A percentile compares a stretch with the other conserved stretches of the same genome.
Evolutionary conservation across 2,797 vertebrate species (phyloP).

Genomic region (Taeniopygia guttata): DNA sequence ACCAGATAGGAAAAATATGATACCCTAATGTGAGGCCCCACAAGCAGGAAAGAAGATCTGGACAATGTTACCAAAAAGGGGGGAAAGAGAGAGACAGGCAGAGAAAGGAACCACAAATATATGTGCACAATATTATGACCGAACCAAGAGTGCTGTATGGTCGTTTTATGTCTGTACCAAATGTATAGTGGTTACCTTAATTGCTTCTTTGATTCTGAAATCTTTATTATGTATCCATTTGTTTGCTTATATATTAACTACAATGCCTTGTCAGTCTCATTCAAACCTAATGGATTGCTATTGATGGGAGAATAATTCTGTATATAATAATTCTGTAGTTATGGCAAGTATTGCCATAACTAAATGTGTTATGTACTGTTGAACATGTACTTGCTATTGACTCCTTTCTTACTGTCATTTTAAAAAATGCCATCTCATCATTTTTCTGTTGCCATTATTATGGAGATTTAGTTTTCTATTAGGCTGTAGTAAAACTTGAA

Average conservation of each 20-base stretch:
- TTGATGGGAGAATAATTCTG: neutral
- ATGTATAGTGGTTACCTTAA: neutral
- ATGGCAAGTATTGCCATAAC: neutral
- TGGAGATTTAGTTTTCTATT: neutral
- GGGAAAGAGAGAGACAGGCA: neutral
- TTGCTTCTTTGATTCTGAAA: neutral
- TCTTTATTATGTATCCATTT: neutral
- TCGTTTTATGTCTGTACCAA: constrained; percentile 3
- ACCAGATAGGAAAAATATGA: constrained; percentile 65
- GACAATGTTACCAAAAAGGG: constrained; percentile 62
- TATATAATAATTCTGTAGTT: neutral
- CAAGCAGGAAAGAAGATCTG: constrained; percentile 62
- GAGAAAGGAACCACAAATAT: neutral
- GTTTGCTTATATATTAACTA: neutral
- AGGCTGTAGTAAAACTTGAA: neutral
- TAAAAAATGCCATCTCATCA: neutral
- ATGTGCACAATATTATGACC: neutral
- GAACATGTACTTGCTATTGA: neutral
- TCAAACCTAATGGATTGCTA: neutral
- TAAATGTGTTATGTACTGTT: neutral
- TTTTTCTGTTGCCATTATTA: neutral
- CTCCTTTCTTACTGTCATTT: neutral
- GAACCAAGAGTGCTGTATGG: neutral
- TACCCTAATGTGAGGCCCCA: constrained; percentile 71
- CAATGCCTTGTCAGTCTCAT: neutral